phyloP scores from a whole-genome alignment of 2,113 vertebrate genomes.

The Microtus ochrogaster region DNA sequence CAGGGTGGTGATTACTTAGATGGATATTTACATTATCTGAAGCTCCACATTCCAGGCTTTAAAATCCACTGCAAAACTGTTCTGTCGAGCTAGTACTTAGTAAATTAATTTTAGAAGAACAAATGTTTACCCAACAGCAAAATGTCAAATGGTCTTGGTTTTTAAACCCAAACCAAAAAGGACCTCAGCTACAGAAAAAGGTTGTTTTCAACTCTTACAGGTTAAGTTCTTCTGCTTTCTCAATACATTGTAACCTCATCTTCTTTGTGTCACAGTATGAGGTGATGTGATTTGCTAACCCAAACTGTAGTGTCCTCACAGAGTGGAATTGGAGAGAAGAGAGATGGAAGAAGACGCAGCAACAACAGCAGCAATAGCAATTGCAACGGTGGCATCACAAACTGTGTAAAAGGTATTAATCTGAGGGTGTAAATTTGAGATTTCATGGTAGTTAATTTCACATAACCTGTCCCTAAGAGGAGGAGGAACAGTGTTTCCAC shows the following conservation, averaged over 20 bases:
- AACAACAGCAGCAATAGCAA: background rate
- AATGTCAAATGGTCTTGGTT: background rate
- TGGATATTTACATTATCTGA: background rate
- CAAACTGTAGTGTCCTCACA: background rate
- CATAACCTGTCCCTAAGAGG: background rate
- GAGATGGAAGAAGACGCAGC: background rate
- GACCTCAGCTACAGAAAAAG: background rate
- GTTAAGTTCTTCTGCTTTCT: background rate
- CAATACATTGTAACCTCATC: background rate
- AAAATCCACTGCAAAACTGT: background rate
- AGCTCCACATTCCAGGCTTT: slow-evolving; percentile 1
- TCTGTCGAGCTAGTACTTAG: slow-evolving; percentile 12
- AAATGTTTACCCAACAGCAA: slow-evolving; percentile 15
- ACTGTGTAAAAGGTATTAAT: background rate
- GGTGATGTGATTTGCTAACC: background rate
- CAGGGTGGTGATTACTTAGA: slow-evolving; percentile 9
- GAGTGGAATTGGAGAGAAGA: background rate
- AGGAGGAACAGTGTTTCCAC: background rate
- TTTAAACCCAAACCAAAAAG: background rate
- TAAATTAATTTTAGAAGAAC: background rate
- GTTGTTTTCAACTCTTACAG: slow-evolving; percentile 13
- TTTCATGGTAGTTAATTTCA: background rate
- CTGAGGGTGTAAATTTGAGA: background rate
- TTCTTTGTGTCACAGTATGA: slow-evolving; percentile 23
- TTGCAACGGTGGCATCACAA: background rate